Evolutionary conservation across 2,113 vertebrate genomes (phyloP).

Genomic region (Mixornis gularis): DNA sequence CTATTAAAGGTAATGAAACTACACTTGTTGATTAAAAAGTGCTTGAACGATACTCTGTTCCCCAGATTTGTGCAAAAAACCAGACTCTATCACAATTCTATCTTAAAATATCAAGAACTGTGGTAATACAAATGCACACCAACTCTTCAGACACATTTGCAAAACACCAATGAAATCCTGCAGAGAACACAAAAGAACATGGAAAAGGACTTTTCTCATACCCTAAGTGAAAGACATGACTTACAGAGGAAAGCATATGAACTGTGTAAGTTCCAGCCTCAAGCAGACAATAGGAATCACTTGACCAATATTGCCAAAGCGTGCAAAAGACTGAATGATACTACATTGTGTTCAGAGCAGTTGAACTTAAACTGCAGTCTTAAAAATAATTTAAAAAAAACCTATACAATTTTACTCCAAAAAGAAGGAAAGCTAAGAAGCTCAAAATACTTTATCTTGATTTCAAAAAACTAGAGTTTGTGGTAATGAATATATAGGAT

Average conservation of each 20-base stretch:
- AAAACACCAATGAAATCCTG: not conserved
- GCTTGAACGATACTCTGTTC: not conserved
- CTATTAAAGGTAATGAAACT: not conserved
- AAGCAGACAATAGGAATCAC: not conserved
- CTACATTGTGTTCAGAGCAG: not conserved
- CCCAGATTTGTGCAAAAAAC: not conserved
- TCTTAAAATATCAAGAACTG: not conserved
- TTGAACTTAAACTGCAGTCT: not conserved
- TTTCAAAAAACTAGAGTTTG: not conserved
- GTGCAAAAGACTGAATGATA: not conserved
- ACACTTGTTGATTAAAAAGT: not conserved
- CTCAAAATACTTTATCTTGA: not conserved
- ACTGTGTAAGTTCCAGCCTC: not conserved
- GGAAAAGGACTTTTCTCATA: not conserved
- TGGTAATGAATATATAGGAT: not conserved
- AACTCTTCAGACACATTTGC: not conserved
- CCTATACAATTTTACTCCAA: not conserved
- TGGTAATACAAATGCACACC: not conserved
- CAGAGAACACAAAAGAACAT: not conserved
- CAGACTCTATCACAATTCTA: not conserved
- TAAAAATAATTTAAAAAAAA: not conserved
- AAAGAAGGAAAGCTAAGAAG: not conserved
- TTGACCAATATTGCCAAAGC: not conserved
- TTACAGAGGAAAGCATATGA: not conserved
- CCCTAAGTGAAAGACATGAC: not conserved